Percentiles rank a stretch among this genome's conserved stretches.
Evolutionary conservation across 2,797 vertebrate species (phyloP).

Genomic region (Lagocephalus sceleratus): DNA sequence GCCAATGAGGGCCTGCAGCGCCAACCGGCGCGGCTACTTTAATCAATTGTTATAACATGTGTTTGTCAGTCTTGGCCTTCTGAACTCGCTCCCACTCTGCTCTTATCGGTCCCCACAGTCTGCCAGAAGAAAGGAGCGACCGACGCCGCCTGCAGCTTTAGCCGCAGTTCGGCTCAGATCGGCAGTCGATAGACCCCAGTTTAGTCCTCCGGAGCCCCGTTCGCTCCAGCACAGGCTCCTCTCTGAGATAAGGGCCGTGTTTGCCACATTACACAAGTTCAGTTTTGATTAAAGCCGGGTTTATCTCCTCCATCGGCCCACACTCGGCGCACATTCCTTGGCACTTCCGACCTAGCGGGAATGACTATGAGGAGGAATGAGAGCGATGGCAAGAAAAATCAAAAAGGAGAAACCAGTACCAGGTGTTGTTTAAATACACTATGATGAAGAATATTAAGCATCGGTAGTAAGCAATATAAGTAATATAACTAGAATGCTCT

Average conservation of each 20-base stretch:
- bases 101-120: slow-evolving; percentile 49
- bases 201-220: slow-evolving; percentile 45
- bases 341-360: slow-evolving; percentile 38
- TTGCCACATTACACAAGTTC: slow-evolving; percentile 62
- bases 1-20: slow-evolving; percentile 19
- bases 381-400: slow-evolving; percentile 46
- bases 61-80: slow-evolving; percentile 43
- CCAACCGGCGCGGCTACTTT: slow-evolving; percentile 20
- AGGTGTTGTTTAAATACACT: too few species aligned
- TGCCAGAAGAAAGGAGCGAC: slow-evolving; percentile 22
- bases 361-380: too few species aligned
- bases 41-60: slow-evolving; percentile 34
- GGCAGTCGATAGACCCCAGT: slow-evolving; percentile 37
- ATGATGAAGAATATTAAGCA: too few species aligned
- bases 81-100: slow-evolving; percentile 24
- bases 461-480: too few species aligned
- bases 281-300: slow-evolving; percentile 65
- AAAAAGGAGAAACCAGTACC: too few species aligned
- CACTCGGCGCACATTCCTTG: slow-evolving; percentile 38
- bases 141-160: slow-evolving; percentile 13
- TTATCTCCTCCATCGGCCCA: slow-evolving; percentile 59
- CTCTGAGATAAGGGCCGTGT: slow-evolving; percentile 63
- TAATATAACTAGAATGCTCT: too few species aligned
- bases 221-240: slow-evolving; percentile 36
- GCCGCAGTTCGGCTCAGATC: slow-evolving; percentile 42